Evolutionary conservation across 2,113 vertebrate genomes (phyloP), one percentile per base, ranked within the genome.

Genomic region (Lichenostomus cassidix): DNA sequence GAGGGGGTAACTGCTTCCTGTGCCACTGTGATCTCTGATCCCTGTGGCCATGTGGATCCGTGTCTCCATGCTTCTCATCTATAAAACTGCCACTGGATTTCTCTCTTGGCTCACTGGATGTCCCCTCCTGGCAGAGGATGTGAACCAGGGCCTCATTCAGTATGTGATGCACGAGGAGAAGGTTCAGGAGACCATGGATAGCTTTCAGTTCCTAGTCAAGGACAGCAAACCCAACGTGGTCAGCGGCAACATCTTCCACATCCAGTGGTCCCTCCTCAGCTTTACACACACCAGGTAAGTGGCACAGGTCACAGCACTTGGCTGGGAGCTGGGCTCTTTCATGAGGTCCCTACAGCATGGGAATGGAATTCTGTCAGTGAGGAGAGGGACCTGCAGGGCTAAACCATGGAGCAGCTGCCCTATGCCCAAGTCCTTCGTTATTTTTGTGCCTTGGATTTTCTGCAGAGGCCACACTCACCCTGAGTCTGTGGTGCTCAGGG

Each of bases 241-340:
- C 97, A 97, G 83, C 4, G 98, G 98, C 96, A 99, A 99, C 17
- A 42, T 98, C 83, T 99, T 99, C 97, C 99, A 99, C 60, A n/a
- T 99, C 87, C 99, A 99, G 98, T 99, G 99, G 99, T 99, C 99
- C 6, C 98, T 99, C 83, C 98, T 99, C 98, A 99, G 98, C 98
- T 99, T 99, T 73, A 95, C 98, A 12, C 90, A 98, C 76, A 92
- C 93, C 89, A 99, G 99, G 99, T 99, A 96, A 94, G 41, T 10
- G 28, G 12, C 39, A 5, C 0, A 2, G 33, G 12, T 63, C 25
- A 21, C 20, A 27, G 78, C 27, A 5, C 49, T 29, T 37, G 29
- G 11, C 65, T 46, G 69, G 20, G 5, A 35, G 29, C 5, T 35
- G n/a, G 37, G 44, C 46, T 60, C 84, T 69, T 46, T 15, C 12